Evolutionary conservation across 2,888 invertebrate species (phyloP), one percentile per base, ranked within the genome.

Genomic region (Dasypogon diadema): DNA sequence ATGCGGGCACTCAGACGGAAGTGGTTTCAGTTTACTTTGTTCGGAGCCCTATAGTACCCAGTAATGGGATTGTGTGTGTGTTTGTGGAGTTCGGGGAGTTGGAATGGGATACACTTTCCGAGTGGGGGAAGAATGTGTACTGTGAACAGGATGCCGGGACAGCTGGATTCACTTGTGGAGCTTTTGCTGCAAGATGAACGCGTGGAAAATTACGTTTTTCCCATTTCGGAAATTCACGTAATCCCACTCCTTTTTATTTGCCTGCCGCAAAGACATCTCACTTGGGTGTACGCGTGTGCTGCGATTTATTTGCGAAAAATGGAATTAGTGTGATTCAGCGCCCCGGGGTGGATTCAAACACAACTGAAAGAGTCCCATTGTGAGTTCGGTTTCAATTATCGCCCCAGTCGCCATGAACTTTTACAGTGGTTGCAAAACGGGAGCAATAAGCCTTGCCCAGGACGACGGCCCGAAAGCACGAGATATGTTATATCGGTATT

Each of bases 331-430:
- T 48, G 24, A 26, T 16, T 48, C 37, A 34, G 16, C 42, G 18
- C 8, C 21, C n/a, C 5, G 14, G 46, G 22, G n/a, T 14, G 24
- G 10, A 12, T 46, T 22, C 24, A 46, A 16, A 65, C 16, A 14
- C n/a, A 22, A 22, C n/a, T 18, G 16, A 14, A 8, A 46, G 14
- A 14, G 42, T 42, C 21, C 46, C 46, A 54, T 54, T 14, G 54
- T 54, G 54, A 42, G n/a, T 14, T 26, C 30, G 26, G n/a, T 68
- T 68, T 68, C 65, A 68, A 68, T 68, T 68, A 68, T 48, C 26
- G 26, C 26, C 26, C 12, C 24, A 24, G 65, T 68, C 37, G 48
- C 46, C 16, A 68, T 68, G 46, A 68, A 68, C 48, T 68, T 48
- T 68, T n/a, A 65, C 34, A 37, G 60, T 24, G 3, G 30, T 5